A percentile compares a stretch with the other conserved stretches of the same genome.
These are phyloP conservation scores for Fopius arisanus DNA, from an alignment of 1,140 invertebrate genomes.

Conservation along the genomic window DNA sequence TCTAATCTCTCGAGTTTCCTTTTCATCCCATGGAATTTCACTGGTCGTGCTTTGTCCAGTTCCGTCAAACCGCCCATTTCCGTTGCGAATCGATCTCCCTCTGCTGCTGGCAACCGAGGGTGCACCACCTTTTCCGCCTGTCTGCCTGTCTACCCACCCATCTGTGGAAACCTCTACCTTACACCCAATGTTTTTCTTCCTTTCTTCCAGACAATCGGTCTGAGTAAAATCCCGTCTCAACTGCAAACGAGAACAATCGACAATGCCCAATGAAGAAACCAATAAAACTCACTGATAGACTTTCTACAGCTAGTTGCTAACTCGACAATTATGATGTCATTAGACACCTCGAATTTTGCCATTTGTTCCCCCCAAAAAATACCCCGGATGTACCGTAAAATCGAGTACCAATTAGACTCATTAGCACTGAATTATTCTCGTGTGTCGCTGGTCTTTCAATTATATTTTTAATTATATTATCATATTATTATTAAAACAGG, in stretches of 20 bases:
- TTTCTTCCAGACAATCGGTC: conserved; percentile 34
- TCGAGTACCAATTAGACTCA: too few relatives aligned
- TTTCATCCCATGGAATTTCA: background rate
- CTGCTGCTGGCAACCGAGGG: background rate
- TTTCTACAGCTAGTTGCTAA: background rate
- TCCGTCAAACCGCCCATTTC: conserved; percentile 18
- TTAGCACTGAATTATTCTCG: too few relatives aligned
- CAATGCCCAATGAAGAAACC: conserved; percentile 1
- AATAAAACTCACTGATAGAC: background rate
- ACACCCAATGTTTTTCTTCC: conserved; percentile 25
- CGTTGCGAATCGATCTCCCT: conserved; percentile 4
- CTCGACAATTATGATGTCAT: too few relatives aligned
- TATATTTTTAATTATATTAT: too few relatives aligned
- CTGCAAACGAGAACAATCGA: background rate
- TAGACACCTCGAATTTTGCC: background rate
- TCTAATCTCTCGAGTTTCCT: conserved; percentile 6
- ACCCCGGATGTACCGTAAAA: too few relatives aligned
- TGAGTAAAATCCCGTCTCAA: background rate
- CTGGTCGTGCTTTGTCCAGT: background rate
- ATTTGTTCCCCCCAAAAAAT: too few relatives aligned
- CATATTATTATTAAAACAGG: too few relatives aligned
- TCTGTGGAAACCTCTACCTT: background rate
- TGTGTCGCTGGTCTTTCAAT: too few relatives aligned
- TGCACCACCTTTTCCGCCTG: conserved; percentile 14
- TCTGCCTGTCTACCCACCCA: conserved; percentile 13